These are phyloP conservation scores for Lasioglossum morio DNA, from an alignment of 2,888 invertebrate genomes.

Conservation along the genomic window DNA sequence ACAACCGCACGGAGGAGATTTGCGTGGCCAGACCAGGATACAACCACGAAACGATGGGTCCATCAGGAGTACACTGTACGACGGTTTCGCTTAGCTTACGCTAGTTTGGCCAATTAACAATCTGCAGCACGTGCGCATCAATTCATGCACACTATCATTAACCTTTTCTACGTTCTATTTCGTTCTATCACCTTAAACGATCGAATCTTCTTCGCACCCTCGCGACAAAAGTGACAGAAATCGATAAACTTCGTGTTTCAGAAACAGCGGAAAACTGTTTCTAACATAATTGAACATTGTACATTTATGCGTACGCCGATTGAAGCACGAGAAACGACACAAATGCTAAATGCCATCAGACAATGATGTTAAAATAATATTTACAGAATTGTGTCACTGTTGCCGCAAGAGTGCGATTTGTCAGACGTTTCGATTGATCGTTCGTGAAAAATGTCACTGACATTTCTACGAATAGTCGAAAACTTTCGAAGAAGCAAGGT, in stretches of 20 bases:
- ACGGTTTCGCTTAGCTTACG: conserved; percentile 65
- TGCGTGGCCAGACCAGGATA: conserved; percentile 82
- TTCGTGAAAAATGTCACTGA: neutral
- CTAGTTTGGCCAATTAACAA: conserved; percentile 49
- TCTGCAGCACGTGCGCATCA: neutral
- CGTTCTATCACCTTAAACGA: neutral
- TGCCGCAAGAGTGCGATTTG: too few species aligned
- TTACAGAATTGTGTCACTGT: too few species aligned
- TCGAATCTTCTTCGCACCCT: neutral
- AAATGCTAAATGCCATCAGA: too few species aligned
- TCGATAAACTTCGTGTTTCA: too few species aligned
- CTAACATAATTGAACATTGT: too few species aligned
- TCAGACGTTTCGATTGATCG: neutral
- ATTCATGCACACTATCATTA: conserved; percentile 15
- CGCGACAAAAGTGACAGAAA: too few species aligned
- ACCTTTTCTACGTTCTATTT: neutral
- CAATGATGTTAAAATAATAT: too few species aligned
- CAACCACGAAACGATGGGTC: conserved; percentile 84
- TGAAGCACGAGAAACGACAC: too few species aligned
- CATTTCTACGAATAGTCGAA: neutral
- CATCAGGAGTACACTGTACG: conserved; percentile 83
- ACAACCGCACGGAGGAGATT: conserved; percentile 78
- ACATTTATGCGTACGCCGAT: too few species aligned
- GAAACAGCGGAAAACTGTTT: too few species aligned
- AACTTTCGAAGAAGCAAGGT: too few species aligned